phyloP scores from a whole-genome alignment of 2,113 vertebrate species.

The Chrysemys picta region DNA sequence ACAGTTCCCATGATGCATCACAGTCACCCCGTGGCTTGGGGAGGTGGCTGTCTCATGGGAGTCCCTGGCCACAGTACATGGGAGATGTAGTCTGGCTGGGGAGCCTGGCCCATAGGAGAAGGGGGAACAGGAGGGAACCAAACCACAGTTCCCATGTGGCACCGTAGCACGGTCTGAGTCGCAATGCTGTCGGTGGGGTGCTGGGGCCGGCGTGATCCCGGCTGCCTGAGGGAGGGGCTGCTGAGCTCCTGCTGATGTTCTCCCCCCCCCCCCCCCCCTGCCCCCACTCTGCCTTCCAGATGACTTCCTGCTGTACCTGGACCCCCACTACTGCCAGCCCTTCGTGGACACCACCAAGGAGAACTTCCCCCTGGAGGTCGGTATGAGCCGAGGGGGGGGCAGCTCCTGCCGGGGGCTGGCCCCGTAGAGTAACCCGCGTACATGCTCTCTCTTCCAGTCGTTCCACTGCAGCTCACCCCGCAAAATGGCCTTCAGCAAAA shows the following conservation, averaged over 20 bases:
- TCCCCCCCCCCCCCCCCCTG: background rate
- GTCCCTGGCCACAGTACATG: background rate
- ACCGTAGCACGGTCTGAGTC: too few relatives aligned
- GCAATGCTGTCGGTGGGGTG: too few relatives aligned
- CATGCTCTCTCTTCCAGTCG: constrained; percentile 73
- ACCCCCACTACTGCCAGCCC: constrained; percentile 94
- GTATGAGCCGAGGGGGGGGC: background rate
- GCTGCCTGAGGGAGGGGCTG: background rate
- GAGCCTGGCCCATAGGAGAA: background rate
- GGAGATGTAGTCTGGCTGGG: background rate
- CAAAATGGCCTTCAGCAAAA: constrained; percentile 90
- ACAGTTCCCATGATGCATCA: background rate
- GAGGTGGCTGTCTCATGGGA: background rate
- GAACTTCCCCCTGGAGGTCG: constrained; percentile 87
- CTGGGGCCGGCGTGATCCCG: background rate
- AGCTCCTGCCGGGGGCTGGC: background rate
- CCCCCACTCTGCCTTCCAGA: constrained; percentile 75
- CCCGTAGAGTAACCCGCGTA: background rate
- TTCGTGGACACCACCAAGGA: constrained; percentile 85
- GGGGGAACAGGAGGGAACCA: background rate
- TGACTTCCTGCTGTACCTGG: constrained; percentile 91
- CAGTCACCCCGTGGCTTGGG: accelerated
- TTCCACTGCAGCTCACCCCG: constrained; percentile 92
- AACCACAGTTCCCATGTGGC: too few relatives aligned
- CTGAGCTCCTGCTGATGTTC: background rate